Percentiles rank a stretch among this genome's conserved stretches.
phyloP scores from a whole-genome alignment of 2,797 vertebrate genomes.

The Oreochromis grahami region DNA sequence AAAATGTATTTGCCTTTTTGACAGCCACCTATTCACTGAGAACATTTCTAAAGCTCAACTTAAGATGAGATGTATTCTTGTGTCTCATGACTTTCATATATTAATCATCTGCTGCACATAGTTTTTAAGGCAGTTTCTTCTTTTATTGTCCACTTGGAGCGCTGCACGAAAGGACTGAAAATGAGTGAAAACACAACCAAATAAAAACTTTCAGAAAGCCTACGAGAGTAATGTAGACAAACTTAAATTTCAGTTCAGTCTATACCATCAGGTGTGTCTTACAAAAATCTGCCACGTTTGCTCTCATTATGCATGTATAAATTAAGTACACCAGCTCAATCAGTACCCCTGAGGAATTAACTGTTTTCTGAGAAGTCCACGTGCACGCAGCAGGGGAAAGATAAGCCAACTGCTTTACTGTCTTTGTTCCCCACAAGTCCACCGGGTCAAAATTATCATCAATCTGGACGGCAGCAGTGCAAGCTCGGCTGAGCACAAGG shows the following conservation, averaged over 20 bases:
- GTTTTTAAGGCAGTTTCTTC: background rate
- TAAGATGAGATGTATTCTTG: background rate
- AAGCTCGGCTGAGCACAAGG: constrained; percentile 52
- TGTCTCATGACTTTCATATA: background rate
- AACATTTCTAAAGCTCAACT: background rate
- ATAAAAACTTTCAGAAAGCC: background rate
- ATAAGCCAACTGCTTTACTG: background rate
- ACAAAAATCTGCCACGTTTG: background rate
- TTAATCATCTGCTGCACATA: background rate
- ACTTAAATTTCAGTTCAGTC: background rate
- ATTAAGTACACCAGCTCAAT: constrained; percentile 6
- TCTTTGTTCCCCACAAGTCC: constrained; percentile 11
- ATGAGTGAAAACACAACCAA: background rate
- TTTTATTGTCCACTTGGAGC: background rate
- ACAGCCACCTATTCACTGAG: background rate
- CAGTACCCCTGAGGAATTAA: constrained; percentile 3
- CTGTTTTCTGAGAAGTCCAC: background rate
- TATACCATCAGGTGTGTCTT: background rate
- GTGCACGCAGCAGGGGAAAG: background rate
- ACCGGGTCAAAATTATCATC: constrained; percentile 45
- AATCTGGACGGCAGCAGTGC: constrained; percentile 50
- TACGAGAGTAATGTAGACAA: background rate
- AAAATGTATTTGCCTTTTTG: background rate
- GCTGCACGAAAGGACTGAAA: background rate
- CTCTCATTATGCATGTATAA: background rate